Conservation (phyloP, 2,888 invertebrate genomes). For the Lochmaea crataegi region DNA sequence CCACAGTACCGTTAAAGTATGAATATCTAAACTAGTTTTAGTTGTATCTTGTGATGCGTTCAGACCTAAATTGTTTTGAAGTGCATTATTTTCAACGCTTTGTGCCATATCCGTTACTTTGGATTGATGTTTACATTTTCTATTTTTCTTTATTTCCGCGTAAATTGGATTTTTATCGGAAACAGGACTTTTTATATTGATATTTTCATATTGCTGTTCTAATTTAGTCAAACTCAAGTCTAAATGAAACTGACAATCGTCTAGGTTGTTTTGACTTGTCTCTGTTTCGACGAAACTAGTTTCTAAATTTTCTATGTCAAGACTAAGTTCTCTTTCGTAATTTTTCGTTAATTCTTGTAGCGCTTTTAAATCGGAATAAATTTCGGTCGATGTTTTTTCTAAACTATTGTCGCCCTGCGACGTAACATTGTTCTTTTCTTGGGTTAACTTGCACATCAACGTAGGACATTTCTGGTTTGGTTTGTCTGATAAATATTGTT, state of each 20-base stretch:
- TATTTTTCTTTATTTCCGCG: conserved; percentile 60
- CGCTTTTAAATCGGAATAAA: conserved; percentile 62
- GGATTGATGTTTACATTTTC: conserved; percentile 43
- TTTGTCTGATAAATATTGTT: conserved; percentile 70
- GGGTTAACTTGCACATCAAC: conserved; percentile 58
- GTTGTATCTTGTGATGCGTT: conserved; percentile 32
- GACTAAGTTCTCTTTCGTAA: conserved; percentile 56
- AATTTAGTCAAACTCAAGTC: conserved; percentile 48
- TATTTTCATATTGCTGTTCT: conserved; percentile 51
- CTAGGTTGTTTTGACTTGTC: conserved; percentile 56
- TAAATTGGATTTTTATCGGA: conserved; percentile 59
- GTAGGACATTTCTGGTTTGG: conserved; percentile 64
- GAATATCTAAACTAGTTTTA: conserved; percentile 66
- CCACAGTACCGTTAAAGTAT: conserved; percentile 81
- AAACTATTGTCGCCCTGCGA: conserved; percentile 54
- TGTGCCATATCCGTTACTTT: conserved; percentile 30
- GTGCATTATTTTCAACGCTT: conserved; percentile 38
- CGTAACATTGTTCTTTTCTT: conserved; percentile 53
- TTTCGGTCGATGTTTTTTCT: conserved; percentile 61
- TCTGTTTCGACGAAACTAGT: conserved; percentile 60
- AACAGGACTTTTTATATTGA: conserved; percentile 55
- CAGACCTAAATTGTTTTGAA: conserved; percentile 27
- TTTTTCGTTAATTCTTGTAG: conserved; percentile 58
- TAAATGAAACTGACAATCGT: conserved; percentile 50
- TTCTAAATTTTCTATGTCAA: conserved; percentile 54